These are phyloP conservation scores for Hylyphantes graminicola DNA, from an alignment of 1,140 invertebrate species.

Conservation along the genomic window DNA sequence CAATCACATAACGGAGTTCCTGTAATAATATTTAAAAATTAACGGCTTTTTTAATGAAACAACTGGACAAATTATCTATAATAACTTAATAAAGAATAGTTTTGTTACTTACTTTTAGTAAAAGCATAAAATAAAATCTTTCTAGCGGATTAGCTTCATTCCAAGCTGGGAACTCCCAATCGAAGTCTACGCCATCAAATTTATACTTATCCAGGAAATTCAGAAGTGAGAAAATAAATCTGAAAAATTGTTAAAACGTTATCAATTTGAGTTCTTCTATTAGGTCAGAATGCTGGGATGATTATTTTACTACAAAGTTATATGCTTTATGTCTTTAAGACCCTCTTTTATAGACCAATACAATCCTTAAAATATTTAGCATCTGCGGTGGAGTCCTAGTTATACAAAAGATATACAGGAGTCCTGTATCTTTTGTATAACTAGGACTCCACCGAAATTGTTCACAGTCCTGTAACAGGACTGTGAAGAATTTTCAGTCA, in stretches of 20 bases:
- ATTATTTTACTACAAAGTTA: too few species aligned
- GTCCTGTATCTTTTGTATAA: too few species aligned
- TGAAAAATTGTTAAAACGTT: not conserved
- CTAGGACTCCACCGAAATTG: too few species aligned
- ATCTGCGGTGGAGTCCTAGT: too few species aligned
- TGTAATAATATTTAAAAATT: conserved; percentile 8
- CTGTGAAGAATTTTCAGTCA: too few species aligned
- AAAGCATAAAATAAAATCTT: conserved; percentile 50
- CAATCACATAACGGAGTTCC: conserved; percentile 51
- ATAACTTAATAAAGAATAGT: not conserved
- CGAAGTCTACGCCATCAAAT: conserved; percentile 85
- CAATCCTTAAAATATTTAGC: too few species aligned
- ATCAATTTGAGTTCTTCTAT: too few species aligned
- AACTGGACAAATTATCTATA: not conserved
- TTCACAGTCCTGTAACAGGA: too few species aligned
- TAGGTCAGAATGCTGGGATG: too few species aligned
- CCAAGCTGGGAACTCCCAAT: conserved; percentile 87
- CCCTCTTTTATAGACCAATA: too few species aligned
- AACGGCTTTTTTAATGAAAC: not conserved
- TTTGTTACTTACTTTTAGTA: conserved; percentile 53
- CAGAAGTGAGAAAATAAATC: conserved; percentile 57
- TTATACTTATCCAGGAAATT: conserved; percentile 69
- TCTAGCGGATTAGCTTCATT: conserved; percentile 68
- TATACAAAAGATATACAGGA: too few species aligned
- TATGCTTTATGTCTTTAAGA: too few species aligned